A percentile compares a stretch with the other conserved stretches of the same genome.
These are phyloP conservation scores for Halcyon leucocephala DNA, from an alignment of 2,797 vertebrate genomes.

Conservation along the genomic window DNA sequence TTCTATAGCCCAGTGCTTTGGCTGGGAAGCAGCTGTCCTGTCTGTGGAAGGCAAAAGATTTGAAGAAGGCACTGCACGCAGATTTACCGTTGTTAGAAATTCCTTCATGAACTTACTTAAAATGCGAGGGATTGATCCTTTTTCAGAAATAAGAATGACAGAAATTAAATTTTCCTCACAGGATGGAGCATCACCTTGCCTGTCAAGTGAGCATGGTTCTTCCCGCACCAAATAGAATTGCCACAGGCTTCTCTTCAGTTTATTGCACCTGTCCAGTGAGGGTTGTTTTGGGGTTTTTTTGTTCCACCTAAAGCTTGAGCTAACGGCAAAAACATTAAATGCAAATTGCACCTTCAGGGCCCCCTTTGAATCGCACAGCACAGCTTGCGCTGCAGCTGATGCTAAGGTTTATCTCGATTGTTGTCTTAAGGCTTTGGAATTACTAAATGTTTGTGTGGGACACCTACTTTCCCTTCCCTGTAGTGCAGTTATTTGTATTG, in stretches of 20 bases:
- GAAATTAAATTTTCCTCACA: background rate
- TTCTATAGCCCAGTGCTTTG: background rate
- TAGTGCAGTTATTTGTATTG: background rate
- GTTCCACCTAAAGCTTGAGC: conserved; percentile 20
- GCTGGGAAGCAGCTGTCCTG: background rate
- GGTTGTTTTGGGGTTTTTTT: background rate
- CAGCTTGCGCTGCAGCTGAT: background rate
- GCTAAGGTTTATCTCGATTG: background rate
- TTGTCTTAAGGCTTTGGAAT: conserved; percentile 20
- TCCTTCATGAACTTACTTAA: background rate
- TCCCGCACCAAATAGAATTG: background rate
- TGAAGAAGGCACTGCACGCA: background rate
- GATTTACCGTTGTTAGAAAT: background rate
- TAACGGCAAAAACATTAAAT: background rate
- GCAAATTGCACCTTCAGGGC: conserved; percentile 23
- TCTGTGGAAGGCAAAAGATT: background rate
- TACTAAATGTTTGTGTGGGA: conserved; percentile 16
- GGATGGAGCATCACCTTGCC: background rate
- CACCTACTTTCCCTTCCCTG: background rate
- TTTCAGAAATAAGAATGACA: background rate
- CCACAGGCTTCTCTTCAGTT: background rate
- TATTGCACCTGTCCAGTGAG: background rate
- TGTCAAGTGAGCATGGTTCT: background rate
- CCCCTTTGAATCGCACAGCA: background rate
- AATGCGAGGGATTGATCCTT: background rate